Conservation (phyloP, 2,888 invertebrate species). For the Laothoe populi region DNA sequence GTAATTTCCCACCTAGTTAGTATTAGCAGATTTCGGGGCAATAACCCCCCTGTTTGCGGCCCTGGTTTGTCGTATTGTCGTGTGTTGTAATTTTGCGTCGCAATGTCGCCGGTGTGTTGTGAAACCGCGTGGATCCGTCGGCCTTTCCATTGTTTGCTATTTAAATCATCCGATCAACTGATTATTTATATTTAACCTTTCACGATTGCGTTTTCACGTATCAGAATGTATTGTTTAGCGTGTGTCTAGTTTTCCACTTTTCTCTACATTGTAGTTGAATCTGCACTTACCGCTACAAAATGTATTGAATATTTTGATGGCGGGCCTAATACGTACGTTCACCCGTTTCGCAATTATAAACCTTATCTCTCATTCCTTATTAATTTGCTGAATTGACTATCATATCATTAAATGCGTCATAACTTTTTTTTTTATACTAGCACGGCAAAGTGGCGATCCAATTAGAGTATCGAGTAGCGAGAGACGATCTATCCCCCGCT, state of each 20-base stretch:
- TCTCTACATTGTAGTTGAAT: background rate
- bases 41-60: background rate
- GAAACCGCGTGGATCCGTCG: conserved; percentile 38
- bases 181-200: conserved; percentile 77
- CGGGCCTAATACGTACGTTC: too few species aligned
- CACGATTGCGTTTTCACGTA: conserved; percentile 65
- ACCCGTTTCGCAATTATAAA: too few species aligned
- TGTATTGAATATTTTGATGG: background rate
- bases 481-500: too few species aligned
- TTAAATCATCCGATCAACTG: conserved; percentile 76
- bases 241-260: conserved; percentile 16
- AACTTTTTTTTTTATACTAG: too few species aligned
- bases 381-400: too few species aligned
- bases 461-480: too few species aligned
- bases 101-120: conserved; percentile 34
- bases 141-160: conserved; percentile 71
- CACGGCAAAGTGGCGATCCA: too few species aligned
- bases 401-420: too few species aligned
- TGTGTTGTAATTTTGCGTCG: background rate
- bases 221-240: conserved; percentile 9
- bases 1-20: too few species aligned
- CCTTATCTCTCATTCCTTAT: too few species aligned
- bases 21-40: too few species aligned
- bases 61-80: background rate
- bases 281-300: background rate